Evolutionary conservation across 2,888 invertebrate species (phyloP).

Genomic region (Argyra leucocephala): DNA sequence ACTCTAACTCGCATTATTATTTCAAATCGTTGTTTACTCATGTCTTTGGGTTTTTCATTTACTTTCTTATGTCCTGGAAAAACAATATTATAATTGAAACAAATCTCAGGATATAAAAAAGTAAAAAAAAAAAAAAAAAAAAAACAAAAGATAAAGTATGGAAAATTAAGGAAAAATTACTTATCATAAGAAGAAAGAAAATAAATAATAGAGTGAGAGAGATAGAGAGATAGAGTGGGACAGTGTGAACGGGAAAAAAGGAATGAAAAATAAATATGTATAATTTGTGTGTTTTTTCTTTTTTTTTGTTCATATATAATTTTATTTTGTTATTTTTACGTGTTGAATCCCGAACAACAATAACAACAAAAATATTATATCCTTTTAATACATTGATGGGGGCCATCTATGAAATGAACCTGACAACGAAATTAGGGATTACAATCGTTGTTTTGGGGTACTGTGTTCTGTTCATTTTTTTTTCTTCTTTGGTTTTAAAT

Average conservation of each 20-base stretch:
- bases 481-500: background rate
- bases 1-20: background rate
- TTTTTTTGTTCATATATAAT: too few species aligned
- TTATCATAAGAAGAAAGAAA: background rate
- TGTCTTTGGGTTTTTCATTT: background rate
- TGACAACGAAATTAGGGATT: background rate
- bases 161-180: constrained; percentile 1
- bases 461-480: background rate
- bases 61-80: background rate
- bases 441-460: background rate
- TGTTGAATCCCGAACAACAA: background rate
- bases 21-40: background rate
- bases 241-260: too few species aligned
- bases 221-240: too few species aligned
- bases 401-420: constrained; percentile 1
- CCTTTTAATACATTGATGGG: constrained; percentile 1
- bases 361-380: too few species aligned
- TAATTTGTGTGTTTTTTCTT: too few species aligned
- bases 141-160: background rate
- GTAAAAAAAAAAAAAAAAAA: background rate
- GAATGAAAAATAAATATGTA: too few species aligned
- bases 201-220: background rate
- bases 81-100: constrained; percentile 6
- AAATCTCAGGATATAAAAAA: background rate
- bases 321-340: background rate